Conservation (phyloP, 2,888 invertebrate genomes). For the Gonocerus acuteangulatus region DNA sequence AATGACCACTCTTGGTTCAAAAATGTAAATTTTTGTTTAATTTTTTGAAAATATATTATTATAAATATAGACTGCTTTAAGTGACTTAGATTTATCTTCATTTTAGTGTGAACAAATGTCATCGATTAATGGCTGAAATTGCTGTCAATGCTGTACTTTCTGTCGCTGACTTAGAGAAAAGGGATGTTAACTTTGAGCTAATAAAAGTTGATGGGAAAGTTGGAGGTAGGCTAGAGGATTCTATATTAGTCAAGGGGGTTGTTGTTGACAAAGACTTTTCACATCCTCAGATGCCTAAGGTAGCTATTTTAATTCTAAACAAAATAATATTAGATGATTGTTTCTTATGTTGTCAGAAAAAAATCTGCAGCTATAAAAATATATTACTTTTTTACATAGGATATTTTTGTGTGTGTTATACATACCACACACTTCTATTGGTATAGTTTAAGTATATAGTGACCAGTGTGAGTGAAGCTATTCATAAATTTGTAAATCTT, state of each 20-base stretch:
- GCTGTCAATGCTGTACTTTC: conserved; percentile 94
- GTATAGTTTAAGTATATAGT: no score
- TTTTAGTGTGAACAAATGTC: conserved; percentile 82
- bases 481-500: no score
- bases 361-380: no score
- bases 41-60: neutral
- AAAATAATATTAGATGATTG: neutral
- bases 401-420: no score
- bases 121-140: conserved; percentile 95
- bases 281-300: conserved; percentile 99
- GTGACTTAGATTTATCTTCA: no score
- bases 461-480: no score
- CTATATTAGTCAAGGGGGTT: conserved; percentile 90
- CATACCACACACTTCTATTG: no score
- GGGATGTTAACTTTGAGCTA: conserved; percentile 97
- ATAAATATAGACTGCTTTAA: neutral
- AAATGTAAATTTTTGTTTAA: conserved; percentile 57
- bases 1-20: conserved; percentile 96
- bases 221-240: conserved; percentile 94
- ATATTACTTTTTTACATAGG: no score
- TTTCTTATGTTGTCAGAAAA: neutral
- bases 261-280: conserved; percentile 98
- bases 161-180: conserved; percentile 86
- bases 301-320: no score
- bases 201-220: conserved; percentile 98